Base-by-base conservation (phyloP, 2,888 invertebrate genomes). In the Melikaiella ostensackeni region DNA sequence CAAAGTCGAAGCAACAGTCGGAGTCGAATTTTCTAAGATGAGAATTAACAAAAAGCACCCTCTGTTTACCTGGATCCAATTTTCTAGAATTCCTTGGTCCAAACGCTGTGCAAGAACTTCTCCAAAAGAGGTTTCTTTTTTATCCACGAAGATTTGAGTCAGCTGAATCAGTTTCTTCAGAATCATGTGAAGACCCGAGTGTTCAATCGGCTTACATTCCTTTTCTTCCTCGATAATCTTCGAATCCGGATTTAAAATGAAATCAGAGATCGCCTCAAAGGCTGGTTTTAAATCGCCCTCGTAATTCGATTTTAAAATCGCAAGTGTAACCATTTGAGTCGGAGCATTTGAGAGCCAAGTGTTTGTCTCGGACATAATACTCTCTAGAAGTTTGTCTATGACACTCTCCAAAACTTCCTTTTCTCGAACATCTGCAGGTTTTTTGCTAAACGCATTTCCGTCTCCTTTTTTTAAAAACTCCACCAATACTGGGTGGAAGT, bases 401-500 rank as follows among this genome's bases (percentile, higher is more conserved):
- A 95, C 93, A n/a, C 93, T 93, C 75, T 94, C 94, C 42, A 95
- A 91, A 19, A 97, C 93, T 90, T 97, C 97, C 24, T 94, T 92
- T 21, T 94, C 94, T 42, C 96, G 92, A 3, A 64, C 27, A 6
- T 89, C 83, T 0, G 94, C 91, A 38, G 96, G 94, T 88, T 97
- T 97, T 91, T 97, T 97, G 74, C 95, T 95, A 19, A 93, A 93
- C 16, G 95, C 94, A 86, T 95, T 95, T 42, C 93, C 92, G 81
- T 97, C 94, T 0, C 98, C 98, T 80, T 94, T 93, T 82, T 95
- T 94, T 19, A 99, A 92, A 85, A 95, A 94, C 57, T 94, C 93
- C 2, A 96, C 94, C 74, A 97, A 94, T 78, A 93, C 93, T 0
- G 98, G 98, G 91, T 97, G 97, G 89, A 98, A 98, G 81, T 96